Base-by-base conservation (phyloP, 2,797 vertebrate species). In the Cephalopachus bancanus region DNA sequence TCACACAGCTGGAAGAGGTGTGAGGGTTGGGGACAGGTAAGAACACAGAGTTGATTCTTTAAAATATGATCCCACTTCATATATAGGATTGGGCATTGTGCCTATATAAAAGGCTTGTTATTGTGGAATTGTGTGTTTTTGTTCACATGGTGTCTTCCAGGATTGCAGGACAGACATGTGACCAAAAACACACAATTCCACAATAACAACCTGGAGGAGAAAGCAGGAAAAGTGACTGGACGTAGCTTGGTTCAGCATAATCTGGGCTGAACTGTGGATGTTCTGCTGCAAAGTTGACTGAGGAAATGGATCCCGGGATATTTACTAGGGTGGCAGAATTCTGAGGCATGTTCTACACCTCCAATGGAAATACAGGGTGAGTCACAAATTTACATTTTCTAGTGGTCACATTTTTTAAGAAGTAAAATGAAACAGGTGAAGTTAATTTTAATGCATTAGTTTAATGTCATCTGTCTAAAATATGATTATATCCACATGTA, bases 401-500 rank as follows among this genome's bases (percentile, higher is more conserved):
- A 76, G 44, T 75, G 76, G 15, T 14, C 55, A 92, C 17, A 14
- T 17, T 92, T 81, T 44, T 15, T 67, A 20, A 64, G 71, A 92
- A 86, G 14, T 76, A 65, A 84, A 85, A 88, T 72, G 62, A 96
- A 33, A 60, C 26, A 67, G 28, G 12, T 83, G 44, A 89, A 65
- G 83, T 87, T 59, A 60, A 65, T 71, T 89, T 74, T 72, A 59
- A 72, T 65, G 78, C 71, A 76, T 79, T 84, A 76, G 4, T 79
- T 96, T 80, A 92, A 75, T 15, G 30, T 30, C 30, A 67, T 76
- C 1, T 59, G 83, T 49, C 65, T 74, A 84, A 97, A 92, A 78
- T 88, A 69, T 49, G 51, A 49, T 17, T 16, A 14, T 49, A 11
- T 74, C 22, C 67, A 51, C 24, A 44, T 65, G 12, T 28, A 53